Evolutionary conservation across 2,113 vertebrate species (phyloP).

Genomic region (Tringa solitaria): DNA sequence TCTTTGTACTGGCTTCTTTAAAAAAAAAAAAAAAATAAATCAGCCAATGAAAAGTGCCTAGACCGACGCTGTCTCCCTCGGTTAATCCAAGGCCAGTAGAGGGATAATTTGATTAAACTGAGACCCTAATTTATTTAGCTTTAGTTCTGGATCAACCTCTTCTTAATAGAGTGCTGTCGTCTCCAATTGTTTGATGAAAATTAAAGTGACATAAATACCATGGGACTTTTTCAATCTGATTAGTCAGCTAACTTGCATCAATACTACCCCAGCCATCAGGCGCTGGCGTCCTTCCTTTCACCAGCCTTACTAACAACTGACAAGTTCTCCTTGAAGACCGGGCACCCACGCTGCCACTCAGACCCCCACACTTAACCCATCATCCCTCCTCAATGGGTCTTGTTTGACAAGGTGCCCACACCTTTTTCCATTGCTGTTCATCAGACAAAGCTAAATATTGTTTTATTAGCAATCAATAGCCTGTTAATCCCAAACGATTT

Average conservation of each 20-base stretch:
- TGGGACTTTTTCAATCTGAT: constrained; percentile 86
- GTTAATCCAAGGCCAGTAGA: constrained; percentile 80
- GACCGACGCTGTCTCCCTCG: constrained; percentile 74
- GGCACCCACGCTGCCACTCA: constrained; percentile 79
- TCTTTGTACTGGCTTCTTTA: constrained; percentile 68
- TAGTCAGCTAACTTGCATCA: constrained; percentile 83
- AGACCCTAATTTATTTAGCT: constrained; percentile 91
- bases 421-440: constrained; percentile 75
- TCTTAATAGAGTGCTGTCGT: constrained; percentile 83
- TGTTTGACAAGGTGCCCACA: constrained; percentile 83
- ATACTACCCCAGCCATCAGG: constrained; percentile 82
- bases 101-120: constrained; percentile 87
- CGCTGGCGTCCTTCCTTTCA: constrained; percentile 82
- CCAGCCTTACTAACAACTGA: constrained; percentile 73
- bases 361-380: constrained; percentile 81
- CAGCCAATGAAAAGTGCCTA: constrained; percentile 72
- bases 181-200: constrained; percentile 85
- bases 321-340: constrained; percentile 75
- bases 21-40: constrained; percentile 55
- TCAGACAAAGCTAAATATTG: constrained; percentile 87
- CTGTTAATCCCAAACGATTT: constrained; percentile 81
- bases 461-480: constrained; percentile 88
- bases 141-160: constrained; percentile 89
- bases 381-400: constrained; percentile 80
- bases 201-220: constrained; percentile 91